phyloP scores from a whole-genome alignment of 2,797 vertebrate species.

The Pelobates cultripes region DNA sequence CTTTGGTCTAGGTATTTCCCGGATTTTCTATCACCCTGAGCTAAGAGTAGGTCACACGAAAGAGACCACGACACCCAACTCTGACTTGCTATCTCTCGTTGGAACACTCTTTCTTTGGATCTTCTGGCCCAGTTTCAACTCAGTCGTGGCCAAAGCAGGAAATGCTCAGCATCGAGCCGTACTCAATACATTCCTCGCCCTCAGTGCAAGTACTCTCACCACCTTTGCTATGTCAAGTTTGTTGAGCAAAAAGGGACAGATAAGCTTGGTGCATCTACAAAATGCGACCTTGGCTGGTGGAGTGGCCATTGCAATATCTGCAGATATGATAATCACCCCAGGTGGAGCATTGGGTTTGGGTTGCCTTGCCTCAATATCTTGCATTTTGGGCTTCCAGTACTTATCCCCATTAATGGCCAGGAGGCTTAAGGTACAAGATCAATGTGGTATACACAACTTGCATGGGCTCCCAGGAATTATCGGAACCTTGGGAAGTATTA shows the following conservation, averaged over 20 bases:
- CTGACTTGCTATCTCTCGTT: constrained; percentile 77
- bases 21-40: constrained; percentile 73
- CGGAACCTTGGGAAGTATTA: constrained; percentile 72
- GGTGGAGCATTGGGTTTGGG: constrained; percentile 75
- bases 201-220: constrained; percentile 77
- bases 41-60: constrained; percentile 70
- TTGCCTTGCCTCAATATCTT: constrained; percentile 71
- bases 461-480: constrained; percentile 82
- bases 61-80: constrained; percentile 73
- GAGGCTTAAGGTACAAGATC: constrained; percentile 74
- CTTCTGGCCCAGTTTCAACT: constrained; percentile 89
- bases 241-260: constrained; percentile 75
- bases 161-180: constrained; percentile 81
- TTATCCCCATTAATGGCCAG: constrained; percentile 74
- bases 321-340: constrained; percentile 79
- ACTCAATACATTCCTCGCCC: constrained; percentile 83
- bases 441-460: constrained; percentile 86
- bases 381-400: constrained; percentile 83
- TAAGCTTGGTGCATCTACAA: constrained; percentile 81
- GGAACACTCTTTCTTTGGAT: constrained; percentile 87
- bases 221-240: constrained; percentile 78
- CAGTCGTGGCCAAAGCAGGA: constrained; percentile 71
- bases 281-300: constrained; percentile 84
- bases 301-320: constrained; percentile 78
- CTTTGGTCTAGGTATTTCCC: constrained; percentile 81